Conservation (phyloP, 2,797 vertebrate genomes). For the Gadopsis marmoratus region DNA sequence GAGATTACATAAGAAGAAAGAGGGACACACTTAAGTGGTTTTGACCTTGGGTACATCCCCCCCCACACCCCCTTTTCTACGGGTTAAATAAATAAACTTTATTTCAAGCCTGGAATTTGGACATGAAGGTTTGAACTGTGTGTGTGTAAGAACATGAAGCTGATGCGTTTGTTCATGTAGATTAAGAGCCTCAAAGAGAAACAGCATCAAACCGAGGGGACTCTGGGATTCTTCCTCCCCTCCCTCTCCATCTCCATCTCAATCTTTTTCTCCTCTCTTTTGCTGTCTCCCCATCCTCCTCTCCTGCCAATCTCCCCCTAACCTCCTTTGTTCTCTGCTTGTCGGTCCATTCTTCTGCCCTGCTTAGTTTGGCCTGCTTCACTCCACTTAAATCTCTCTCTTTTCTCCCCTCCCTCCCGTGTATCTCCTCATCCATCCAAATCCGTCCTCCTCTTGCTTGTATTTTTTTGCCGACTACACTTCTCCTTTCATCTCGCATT, state of each 20-base stretch:
- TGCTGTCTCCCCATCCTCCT: slow-evolving; percentile 41
- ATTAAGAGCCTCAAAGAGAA: slow-evolving; percentile 71
- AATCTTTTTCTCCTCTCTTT: slow-evolving; percentile 52
- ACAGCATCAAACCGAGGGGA: slow-evolving; percentile 63
- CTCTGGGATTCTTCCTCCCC: slow-evolving; percentile 63
- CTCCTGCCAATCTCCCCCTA: slow-evolving; percentile 72
- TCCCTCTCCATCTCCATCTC: slow-evolving; percentile 41
- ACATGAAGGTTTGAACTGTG: slow-evolving; percentile 47
- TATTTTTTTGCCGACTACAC: slow-evolving; percentile 71
- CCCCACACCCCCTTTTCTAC: slow-evolving; percentile 3
- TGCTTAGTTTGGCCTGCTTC: slow-evolving; percentile 76
- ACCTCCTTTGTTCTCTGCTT: slow-evolving; percentile 72
- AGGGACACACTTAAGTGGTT: slow-evolving; percentile 85
- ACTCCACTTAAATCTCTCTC: slow-evolving; percentile 66
- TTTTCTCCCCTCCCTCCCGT: background rate
- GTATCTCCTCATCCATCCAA: slow-evolving; percentile 71
- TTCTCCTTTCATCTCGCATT: slow-evolving; percentile 76
- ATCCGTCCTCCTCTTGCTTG: slow-evolving; percentile 65
- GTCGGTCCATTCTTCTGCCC: slow-evolving; percentile 72
- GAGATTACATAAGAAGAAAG: slow-evolving; percentile 83
- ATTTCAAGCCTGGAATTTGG: slow-evolving; percentile 56
- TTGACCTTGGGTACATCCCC: slow-evolving; percentile 82
- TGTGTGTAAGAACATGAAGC: slow-evolving; percentile 50
- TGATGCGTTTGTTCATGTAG: slow-evolving; percentile 67
- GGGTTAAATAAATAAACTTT: slow-evolving; percentile 77